Conservation (phyloP, 2,797 vertebrate species). For the Protosalanx chinensis region DNA sequence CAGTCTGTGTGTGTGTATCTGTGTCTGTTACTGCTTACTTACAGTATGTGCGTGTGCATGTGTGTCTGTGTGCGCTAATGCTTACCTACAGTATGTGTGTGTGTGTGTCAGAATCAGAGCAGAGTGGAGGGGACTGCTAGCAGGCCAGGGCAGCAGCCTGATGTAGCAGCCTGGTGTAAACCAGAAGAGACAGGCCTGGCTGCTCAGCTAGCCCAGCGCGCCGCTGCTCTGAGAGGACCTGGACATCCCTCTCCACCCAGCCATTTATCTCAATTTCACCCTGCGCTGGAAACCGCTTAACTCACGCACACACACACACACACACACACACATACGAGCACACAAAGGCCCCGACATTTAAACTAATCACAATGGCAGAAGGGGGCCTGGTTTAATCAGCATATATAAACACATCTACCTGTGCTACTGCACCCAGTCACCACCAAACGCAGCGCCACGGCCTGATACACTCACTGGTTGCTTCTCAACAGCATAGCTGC, state of each 20-base stretch:
- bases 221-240: constrained; percentile 50
- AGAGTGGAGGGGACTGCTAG: constrained; percentile 1
- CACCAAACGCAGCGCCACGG: neutral
- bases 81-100: constrained; percentile 23
- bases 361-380: constrained; percentile 22
- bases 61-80: too few relatives aligned
- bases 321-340: neutral
- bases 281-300: constrained; percentile 16
- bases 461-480: neutral
- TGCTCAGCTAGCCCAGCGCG: constrained; percentile 14
- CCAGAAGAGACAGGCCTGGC: constrained; percentile 52
- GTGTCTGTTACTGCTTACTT: constrained; percentile 7
- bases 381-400: constrained; percentile 11
- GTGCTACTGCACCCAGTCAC: neutral
- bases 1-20: constrained; percentile 6
- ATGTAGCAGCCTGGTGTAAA: constrained; percentile 23
- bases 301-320: neutral
- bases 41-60: constrained; percentile 20
- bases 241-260: constrained; percentile 50
- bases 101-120: constrained; percentile 6
- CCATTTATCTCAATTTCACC: constrained; percentile 75
- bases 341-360: constrained; percentile 7
- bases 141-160: neutral
- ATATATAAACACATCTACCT: constrained; percentile 11
- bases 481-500: neutral